Conservation (phyloP, 2,888 invertebrate genomes). For the Andrena flavipes region DNA sequence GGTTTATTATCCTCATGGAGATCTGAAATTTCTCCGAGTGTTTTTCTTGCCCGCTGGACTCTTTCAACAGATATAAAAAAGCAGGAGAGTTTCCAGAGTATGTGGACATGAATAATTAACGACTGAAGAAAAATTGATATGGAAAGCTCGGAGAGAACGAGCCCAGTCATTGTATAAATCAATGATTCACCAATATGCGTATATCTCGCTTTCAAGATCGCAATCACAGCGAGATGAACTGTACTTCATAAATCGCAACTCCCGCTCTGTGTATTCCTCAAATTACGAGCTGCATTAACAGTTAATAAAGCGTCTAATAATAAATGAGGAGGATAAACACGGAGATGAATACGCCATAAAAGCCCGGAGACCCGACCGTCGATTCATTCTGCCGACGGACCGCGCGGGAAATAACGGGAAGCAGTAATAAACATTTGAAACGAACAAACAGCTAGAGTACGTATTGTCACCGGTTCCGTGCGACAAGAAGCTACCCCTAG, state of each 20-base stretch:
- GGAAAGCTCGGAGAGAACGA: not conserved
- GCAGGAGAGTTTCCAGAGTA: too few species aligned
- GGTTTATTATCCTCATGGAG: too few species aligned
- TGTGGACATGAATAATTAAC: not conserved
- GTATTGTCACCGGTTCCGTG: not conserved
- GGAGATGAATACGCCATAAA: not conserved
- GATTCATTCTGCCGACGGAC: not conserved
- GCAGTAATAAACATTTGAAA: conserved; percentile 23
- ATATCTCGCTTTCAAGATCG: not conserved
- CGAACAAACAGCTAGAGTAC: conserved; percentile 2
- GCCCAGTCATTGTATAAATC: too few species aligned
- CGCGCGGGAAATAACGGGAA: not conserved
- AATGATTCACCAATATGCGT: not conserved
- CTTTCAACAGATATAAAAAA: not conserved
- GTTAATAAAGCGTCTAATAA: not conserved
- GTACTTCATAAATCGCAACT: not conserved
- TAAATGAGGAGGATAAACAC: not conserved
- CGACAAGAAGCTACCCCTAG: not conserved
- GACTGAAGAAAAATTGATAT: conserved; percentile 8
- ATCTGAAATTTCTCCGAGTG: too few species aligned
- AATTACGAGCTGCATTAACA: not conserved
- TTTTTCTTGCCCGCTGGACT: too few species aligned
- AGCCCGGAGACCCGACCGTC: not conserved
- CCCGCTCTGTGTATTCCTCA: not conserved
- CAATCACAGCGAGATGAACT: not conserved